These are phyloP conservation scores for Megalopta genalis DNA, from an alignment of 1,140 invertebrate genomes.

Conservation along the genomic window DNA sequence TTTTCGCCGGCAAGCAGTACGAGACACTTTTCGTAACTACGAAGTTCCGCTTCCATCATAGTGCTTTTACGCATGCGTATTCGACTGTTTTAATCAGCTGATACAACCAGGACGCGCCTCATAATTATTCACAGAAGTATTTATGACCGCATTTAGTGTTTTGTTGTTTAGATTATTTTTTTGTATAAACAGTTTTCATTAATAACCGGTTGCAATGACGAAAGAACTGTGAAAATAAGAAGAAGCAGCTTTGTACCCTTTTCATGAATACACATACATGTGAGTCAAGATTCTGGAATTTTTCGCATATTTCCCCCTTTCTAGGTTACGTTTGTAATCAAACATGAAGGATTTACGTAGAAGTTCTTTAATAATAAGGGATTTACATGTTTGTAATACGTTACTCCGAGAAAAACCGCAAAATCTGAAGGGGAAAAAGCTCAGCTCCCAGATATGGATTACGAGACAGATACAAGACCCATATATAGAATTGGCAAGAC, in stretches of 20 bases:
- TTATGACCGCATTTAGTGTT: neutral
- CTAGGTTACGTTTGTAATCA: conserved; percentile 18
- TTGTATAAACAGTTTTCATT: neutral
- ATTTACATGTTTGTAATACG: conserved; percentile 60
- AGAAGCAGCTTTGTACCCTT: neutral
- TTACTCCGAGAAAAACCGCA: conserved; percentile 67
- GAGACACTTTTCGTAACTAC: conserved; percentile 38
- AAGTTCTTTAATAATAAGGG: conserved; percentile 17
- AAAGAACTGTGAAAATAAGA: neutral
- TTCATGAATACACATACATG: neutral
- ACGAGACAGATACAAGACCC: conserved; percentile 92
- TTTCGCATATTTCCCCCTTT: neutral
- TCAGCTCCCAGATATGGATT: conserved; percentile 93
- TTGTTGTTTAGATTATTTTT: neutral
- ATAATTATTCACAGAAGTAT: neutral
- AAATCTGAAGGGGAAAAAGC: conserved; percentile 82
- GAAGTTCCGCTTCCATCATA: conserved; percentile 45
- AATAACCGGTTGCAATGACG: neutral
- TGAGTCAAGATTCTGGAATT: neutral
- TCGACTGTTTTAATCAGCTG: conserved; percentile 52
- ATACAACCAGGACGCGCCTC: conserved; percentile 11
- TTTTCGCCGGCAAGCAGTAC: conserved; percentile 57
- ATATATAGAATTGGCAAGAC: conserved; percentile 93
- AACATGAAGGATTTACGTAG: conserved; percentile 31
- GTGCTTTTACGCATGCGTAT: conserved; percentile 48